Conservation (phyloP, 2,113 vertebrate genomes). For the Dipodomys merriami region DNA sequence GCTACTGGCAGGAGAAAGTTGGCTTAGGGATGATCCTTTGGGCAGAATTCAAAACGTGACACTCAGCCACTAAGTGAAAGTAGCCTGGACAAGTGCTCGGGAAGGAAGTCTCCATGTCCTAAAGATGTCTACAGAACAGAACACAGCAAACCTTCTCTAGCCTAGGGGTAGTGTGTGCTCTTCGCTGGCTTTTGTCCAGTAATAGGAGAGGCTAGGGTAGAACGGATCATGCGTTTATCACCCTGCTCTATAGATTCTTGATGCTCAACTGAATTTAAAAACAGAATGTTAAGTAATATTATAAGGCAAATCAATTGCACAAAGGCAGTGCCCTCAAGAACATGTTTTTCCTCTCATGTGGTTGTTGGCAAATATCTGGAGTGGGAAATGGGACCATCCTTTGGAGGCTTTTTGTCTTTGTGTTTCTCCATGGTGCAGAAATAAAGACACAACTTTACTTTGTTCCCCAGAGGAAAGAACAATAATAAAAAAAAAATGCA, state of each 20-base stretch:
- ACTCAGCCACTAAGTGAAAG: not conserved
- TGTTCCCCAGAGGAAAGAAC: slow-evolving; percentile 63
- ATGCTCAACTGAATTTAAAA: slow-evolving; percentile 6
- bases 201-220: not conserved
- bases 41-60: not conserved
- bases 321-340: not conserved
- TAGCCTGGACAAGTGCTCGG: not conserved
- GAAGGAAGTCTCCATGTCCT: not conserved
- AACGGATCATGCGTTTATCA: not conserved
- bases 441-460: slow-evolving; percentile 68
- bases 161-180: not conserved
- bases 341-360: slow-evolving; percentile 54
- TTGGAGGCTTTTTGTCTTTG: slow-evolving; percentile 32
- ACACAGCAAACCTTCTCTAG: not conserved
- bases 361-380: slow-evolving; percentile 57
- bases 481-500: slow-evolving; percentile 46
- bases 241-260: not conserved
- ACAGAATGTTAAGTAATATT: slow-evolving; percentile 20
- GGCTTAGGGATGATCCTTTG: not conserved
- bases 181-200: not conserved
- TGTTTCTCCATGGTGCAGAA: slow-evolving; percentile 62
- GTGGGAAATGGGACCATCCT: slow-evolving; percentile 18
- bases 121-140: not conserved
- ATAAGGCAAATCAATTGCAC: not conserved
- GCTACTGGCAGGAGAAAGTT: not conserved